Conservation (phyloP, 1,140 invertebrate species). For the Pseudachorutes palmiensis region DNA sequence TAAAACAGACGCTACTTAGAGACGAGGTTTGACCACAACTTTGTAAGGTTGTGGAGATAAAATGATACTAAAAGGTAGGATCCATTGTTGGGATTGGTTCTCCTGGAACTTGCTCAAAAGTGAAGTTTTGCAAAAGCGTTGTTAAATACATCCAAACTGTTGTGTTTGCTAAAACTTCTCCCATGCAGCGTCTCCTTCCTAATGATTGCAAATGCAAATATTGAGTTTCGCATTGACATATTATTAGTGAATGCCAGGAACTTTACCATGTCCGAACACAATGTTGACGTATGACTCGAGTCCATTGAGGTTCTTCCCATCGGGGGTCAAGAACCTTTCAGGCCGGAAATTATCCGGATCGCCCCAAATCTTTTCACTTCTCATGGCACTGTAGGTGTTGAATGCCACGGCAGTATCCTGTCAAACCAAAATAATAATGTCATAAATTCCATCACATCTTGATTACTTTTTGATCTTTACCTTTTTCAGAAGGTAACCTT, state of each 20-base stretch:
- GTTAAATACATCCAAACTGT: conserved; percentile 14
- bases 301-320: conserved; percentile 53
- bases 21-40: not conserved
- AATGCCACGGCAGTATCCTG: conserved; percentile 9
- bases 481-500: conserved; percentile 66
- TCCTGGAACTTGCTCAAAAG: conserved; percentile 13
- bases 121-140: conserved; percentile 16
- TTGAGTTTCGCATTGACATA: not conserved
- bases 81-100: conserved; percentile 3
- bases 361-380: conserved; percentile 3
- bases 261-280: conserved; percentile 50
- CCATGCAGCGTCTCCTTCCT: conserved; percentile 24
- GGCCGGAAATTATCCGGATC: conserved; percentile 66
- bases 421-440: not conserved
- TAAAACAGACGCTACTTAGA: not conserved
- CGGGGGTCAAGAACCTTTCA: conserved; percentile 60
- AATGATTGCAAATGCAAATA: not conserved
- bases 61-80: not conserved
- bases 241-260: not conserved
- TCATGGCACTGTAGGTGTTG: conserved; percentile 3
- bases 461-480: conserved; percentile 43
- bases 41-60: conserved; percentile 5
- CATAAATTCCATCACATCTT: not conserved
- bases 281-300: conserved; percentile 64
- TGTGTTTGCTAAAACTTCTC: conserved; percentile 11